These are phyloP conservation scores for Macropis europaea DNA, from an alignment of 2,888 invertebrate genomes.

Conservation along the genomic window DNA sequence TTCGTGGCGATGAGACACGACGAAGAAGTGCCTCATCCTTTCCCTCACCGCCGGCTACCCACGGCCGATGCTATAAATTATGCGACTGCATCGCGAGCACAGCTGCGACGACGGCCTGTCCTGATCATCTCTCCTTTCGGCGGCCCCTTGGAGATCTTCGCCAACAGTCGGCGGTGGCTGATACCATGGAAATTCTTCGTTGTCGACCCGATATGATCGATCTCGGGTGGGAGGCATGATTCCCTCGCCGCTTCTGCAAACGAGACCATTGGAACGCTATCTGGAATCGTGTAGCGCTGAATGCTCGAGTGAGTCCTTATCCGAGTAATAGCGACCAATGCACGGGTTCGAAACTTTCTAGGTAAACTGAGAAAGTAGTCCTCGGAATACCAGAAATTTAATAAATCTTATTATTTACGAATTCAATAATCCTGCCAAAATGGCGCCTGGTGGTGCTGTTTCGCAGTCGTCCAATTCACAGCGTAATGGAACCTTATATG, in stretches of 20 bases:
- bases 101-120: conserved; percentile 70
- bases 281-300: conserved; percentile 4
- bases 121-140: conserved; percentile 56
- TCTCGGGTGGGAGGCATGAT: conserved; percentile 10
- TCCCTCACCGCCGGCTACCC: conserved; percentile 38
- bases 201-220: conserved; percentile 49
- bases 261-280: conserved; percentile 20
- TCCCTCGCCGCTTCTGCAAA: conserved; percentile 33
- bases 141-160: conserved; percentile 54
- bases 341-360: too few relatives aligned
- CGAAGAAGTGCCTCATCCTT: conserved; percentile 36
- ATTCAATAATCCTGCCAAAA: too few relatives aligned
- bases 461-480: too few relatives aligned
- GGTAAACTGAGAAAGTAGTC: too few relatives aligned
- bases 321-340: too few relatives aligned
- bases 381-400: too few relatives aligned
- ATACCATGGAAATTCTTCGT: conserved; percentile 50
- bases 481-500: too few relatives aligned
- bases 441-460: too few relatives aligned
- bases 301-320: too few relatives aligned
- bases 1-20: conserved; percentile 23
- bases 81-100: conserved; percentile 68
- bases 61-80: conserved; percentile 76
- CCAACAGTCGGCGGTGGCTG: conserved; percentile 35
- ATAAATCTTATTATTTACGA: too few relatives aligned